Conservation (phyloP, 2,113 vertebrate genomes). For the Oreochromis niloticus region DNA sequence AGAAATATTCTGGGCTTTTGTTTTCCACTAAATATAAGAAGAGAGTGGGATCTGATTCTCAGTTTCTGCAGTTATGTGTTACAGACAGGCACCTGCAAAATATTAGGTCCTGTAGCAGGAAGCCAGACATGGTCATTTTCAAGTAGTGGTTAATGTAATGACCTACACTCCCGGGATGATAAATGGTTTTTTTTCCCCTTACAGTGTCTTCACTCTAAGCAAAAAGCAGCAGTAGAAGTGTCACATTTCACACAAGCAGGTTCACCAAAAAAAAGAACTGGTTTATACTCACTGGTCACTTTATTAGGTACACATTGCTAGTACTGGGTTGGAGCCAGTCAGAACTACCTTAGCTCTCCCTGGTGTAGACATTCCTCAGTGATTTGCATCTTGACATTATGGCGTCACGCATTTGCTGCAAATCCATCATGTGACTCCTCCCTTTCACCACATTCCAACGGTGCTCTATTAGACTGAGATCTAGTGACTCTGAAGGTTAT, state of each 20-base stretch:
- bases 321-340: not conserved
- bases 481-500: not conserved
- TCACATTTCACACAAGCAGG: not conserved
- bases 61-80: not conserved
- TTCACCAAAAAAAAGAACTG: not conserved
- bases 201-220: not conserved
- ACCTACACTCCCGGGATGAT: not conserved
- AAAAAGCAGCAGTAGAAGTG: not conserved
- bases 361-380: not conserved
- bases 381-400: not conserved
- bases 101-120: not conserved
- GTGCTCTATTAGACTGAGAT: not conserved
- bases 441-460: not conserved
- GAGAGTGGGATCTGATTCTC: not conserved
- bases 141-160: not conserved
- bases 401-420: not conserved
- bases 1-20: not conserved
- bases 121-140: not conserved
- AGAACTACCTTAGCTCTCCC: not conserved
- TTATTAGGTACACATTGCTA: not conserved
- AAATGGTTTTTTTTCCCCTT: rapidly evolving
- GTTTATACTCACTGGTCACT: not conserved
- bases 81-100: not conserved
- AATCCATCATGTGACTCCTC: not conserved
- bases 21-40: not conserved